Base-by-base conservation (phyloP, 1,140 invertebrate species). In the Galendromus occidentalis region DNA sequence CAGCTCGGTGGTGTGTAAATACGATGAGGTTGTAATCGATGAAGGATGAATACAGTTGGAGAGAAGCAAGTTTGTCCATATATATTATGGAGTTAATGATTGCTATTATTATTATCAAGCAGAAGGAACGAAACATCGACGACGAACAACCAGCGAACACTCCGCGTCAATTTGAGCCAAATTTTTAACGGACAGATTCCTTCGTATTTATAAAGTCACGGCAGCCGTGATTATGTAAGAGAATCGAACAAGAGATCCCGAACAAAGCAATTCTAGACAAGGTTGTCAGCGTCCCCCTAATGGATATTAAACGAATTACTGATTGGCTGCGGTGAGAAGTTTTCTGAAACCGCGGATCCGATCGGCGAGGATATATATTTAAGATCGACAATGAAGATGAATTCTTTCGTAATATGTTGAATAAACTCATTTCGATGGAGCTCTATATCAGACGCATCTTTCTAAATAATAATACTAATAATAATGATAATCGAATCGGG, bases 351-450 rank as follows among this genome's bases (percentile, higher is more conserved):
- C 33, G 33, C 33, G 33, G 9, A 9, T 9, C 4, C 33, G 33
- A 39, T 6, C 33, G 33, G 9, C 9, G 33, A 39, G 33, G 33
- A 9, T n/a, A 39, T 39, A 39, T 39, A 39, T 39, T 39, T 9
- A 39, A 39, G 33, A 39, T 6, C 4, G 9, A 39, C 4, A 39
- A 39, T 39, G 33, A 39, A 4, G 9, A 33, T 59, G 20, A 59
- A 59, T 29, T 33, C 25, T 59, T 59, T 59, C 25, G 51, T 59
- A 59, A 59, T 59, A 22, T 59, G 51, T 59, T 59, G 51, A 59
- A 59, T 59, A 59, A 59, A 59, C 33, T 59, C n/a, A 59, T 20
- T 22, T 25, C 51, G 25, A 29, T 59, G 33, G 25, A 18, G 33
- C 33, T 25, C 25, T 29, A 47, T 44, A 44, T n/a, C n/a, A 44